Evolutionary conservation across 2,113 vertebrate species (phyloP).

Genomic region (Dasypus novemcinctus): DNA sequence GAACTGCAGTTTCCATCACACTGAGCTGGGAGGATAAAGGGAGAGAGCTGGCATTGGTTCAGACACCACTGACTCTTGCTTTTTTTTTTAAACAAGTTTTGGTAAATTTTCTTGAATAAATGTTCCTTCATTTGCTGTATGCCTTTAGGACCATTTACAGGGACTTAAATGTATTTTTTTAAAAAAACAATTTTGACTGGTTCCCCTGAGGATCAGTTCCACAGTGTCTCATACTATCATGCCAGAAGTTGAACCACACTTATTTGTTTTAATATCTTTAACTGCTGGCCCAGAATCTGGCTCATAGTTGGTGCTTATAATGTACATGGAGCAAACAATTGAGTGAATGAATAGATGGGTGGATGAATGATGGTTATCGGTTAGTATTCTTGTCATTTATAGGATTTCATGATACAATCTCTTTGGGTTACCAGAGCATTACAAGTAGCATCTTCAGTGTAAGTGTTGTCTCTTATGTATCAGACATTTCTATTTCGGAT

Average conservation of each 20-base stretch:
- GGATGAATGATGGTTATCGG: background rate
- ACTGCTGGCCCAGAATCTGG: background rate
- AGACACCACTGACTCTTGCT: background rate
- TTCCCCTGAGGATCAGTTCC: background rate
- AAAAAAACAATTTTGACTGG: background rate
- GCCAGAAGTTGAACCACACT: background rate
- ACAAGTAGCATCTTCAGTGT: background rate
- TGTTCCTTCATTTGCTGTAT: background rate
- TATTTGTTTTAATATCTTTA: background rate
- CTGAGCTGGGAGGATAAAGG: background rate
- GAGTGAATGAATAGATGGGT: background rate
- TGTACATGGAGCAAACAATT: background rate
- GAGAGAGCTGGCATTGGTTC: background rate
- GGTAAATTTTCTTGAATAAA: background rate
- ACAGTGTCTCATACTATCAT: background rate
- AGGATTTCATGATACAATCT: background rate
- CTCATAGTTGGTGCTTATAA: background rate
- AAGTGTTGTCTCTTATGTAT: background rate
- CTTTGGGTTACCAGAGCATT: background rate
- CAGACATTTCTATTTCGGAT: background rate
- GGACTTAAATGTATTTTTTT: background rate
- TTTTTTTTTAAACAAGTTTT: background rate
- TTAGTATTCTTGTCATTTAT: background rate
- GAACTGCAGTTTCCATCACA: background rate
- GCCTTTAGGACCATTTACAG: background rate